phyloP scores from a whole-genome alignment of 2,888 invertebrate genomes.

The Drosophila ochracea region DNA sequence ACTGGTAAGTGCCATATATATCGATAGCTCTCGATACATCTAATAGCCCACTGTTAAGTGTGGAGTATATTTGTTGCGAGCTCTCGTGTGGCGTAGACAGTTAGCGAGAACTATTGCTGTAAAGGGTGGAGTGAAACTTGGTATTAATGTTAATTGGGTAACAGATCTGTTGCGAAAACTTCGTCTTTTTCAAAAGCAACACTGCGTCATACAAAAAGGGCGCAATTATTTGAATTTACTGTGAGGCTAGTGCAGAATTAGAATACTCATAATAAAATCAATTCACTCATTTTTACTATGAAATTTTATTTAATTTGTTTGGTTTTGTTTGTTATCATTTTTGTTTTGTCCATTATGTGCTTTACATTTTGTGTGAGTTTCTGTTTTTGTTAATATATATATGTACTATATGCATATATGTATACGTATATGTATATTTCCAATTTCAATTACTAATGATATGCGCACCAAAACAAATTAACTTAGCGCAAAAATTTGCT shows the following conservation, averaged over 20 bases:
- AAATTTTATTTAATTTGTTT: conserved; percentile 72
- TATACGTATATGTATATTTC: conserved; percentile 64
- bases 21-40: conserved; percentile 20
- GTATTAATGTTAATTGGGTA: background rate
- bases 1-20: background rate
- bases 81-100: conserved; percentile 6
- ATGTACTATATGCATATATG: conserved; percentile 64
- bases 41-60: background rate
- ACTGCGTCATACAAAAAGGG: background rate
- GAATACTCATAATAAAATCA: conserved; percentile 8
- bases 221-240: conserved; percentile 1
- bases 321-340: conserved; percentile 47
- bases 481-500: conserved; percentile 61
- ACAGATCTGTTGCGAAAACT: background rate
- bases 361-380: conserved; percentile 72
- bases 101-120: background rate
- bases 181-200: background rate
- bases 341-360: conserved; percentile 75
- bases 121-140: background rate
- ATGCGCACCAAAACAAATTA: conserved; percentile 71
- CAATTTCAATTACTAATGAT: conserved; percentile 71
- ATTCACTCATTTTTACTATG: conserved; percentile 59
- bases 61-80: background rate
- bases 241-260: too few relatives aligned
- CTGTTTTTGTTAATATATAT: conserved; percentile 49